Base-by-base conservation (phyloP, 2,797 vertebrate genomes). In the Spondyliosoma cantharus region DNA sequence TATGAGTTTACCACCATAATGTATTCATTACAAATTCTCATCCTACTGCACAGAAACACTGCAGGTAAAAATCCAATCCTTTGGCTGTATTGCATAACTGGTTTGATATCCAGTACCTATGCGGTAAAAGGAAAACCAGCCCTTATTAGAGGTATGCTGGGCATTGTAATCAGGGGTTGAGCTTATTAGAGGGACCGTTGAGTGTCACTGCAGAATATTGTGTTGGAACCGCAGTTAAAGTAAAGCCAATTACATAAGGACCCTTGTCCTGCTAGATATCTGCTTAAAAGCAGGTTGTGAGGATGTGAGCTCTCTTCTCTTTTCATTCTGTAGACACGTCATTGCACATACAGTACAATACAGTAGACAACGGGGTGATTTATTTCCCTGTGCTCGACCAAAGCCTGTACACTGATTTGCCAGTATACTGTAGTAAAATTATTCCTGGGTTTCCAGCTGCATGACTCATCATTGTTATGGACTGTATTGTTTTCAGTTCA, bases 401-500 rank as follows among this genome's bases (percentile, higher is more conserved):
- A 78, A 63, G 57, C 60, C 43, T 13, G 12, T 8, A 22, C 42
- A 16, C 43, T 19, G 43, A 71, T 72, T 53, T 69, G 54, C 42
- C 37, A 62, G n/a, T 9, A 16, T 24, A 25, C 56, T 65, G 20
- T 75, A 57, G 71, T 74, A 72, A 54, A 65, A 76, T 2, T 76
- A 65, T 75, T 72, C 20, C 61, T n/a, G 54, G 59, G 42, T 81
- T 78, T 84, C 72, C 50, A 49, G 69, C 72, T 60, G 70, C 63
- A 76, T 89, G 90, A 90, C 78, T 90, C 86, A 86, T 67, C 17
- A 4, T 54, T 7, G 14, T 64, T 62, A 54, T 16, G 32, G 24
- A 52, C 66, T 69, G 57, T 54, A 65, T 85, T 86, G 64, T 87
- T 86, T 78, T 66, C 68, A 75, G 61, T 68, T 22, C 50, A 24